Percentiles rank a stretch among this genome's conserved stretches.
These are phyloP conservation scores for Drosophila sproati DNA, from an alignment of 1,140 invertebrate species.

Conservation along the genomic window DNA sequence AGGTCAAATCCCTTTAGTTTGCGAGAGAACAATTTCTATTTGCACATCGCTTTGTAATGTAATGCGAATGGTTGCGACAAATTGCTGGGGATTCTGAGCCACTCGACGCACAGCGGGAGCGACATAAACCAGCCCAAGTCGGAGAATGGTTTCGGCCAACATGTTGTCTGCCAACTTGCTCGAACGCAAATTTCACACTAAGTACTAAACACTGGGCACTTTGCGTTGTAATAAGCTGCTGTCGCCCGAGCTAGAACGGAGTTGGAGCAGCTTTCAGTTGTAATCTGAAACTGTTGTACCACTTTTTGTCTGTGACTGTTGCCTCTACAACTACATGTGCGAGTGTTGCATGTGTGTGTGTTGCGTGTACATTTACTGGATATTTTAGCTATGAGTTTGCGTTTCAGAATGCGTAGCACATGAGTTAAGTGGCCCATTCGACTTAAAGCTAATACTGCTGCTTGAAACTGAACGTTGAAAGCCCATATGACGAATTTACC, in stretches of 20 bases:
- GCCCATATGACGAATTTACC: too few relatives aligned
- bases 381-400: constrained; percentile 1
- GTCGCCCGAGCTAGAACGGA: neutral
- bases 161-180: constrained; percentile 39
- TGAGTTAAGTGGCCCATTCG: neutral
- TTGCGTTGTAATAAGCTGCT: constrained; percentile 29
- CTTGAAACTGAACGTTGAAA: neutral
- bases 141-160: constrained; percentile 25
- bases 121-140: neutral
- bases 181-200: constrained; percentile 66
- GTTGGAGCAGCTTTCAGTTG: constrained; percentile 12
- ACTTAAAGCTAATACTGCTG: neutral
- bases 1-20: constrained; percentile 73
- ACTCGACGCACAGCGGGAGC: constrained; percentile 46
- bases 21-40: constrained; percentile 62
- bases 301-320: constrained; percentile 21
- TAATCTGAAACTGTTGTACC: constrained; percentile 56
- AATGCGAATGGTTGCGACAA: constrained; percentile 80
- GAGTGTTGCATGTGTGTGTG: neutral
- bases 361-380: neutral
- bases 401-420: constrained; percentile 5
- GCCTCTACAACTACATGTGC: neutral
- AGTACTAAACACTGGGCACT: constrained; percentile 51
- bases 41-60: constrained; percentile 81
- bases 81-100: constrained; percentile 72